Percentiles rank a stretch among this genome's conserved stretches.
phyloP scores from a whole-genome alignment of 2,888 invertebrate genomes.

The Drosophila aldrichi region DNA sequence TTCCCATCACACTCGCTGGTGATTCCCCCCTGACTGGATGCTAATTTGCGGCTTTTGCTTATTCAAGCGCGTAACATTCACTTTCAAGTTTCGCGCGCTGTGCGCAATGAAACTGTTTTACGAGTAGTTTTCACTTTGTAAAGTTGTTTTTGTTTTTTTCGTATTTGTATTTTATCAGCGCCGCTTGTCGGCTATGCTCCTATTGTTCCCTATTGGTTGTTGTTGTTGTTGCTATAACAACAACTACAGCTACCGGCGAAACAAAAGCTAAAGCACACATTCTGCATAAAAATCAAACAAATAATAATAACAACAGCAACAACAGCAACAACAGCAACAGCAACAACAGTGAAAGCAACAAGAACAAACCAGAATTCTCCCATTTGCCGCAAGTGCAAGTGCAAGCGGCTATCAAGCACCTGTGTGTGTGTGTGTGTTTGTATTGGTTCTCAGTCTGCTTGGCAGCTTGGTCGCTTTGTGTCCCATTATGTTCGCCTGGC shows the following conservation, averaged over 20 bases:
- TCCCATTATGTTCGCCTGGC: conserved; percentile 84
- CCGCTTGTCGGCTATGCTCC: conserved; percentile 32
- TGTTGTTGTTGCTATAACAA: conserved; percentile 12
- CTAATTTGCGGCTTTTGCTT: conserved; percentile 33
- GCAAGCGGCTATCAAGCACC: conserved; percentile 43
- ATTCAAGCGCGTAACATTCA: conserved; percentile 34
- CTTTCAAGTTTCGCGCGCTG: conserved; percentile 34
- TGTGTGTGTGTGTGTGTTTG: conserved; percentile 9
- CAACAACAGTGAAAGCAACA: conserved; percentile 17
- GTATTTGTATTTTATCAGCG: conserved; percentile 7
- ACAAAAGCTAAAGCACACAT: conserved; percentile 26
- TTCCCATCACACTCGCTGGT: not conserved
- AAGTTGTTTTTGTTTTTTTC: conserved; percentile 2
- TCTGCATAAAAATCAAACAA: conserved; percentile 46
- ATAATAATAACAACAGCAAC: not conserved
- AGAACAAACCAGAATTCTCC: conserved; percentile 61
- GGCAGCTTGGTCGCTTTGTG: conserved; percentile 50
- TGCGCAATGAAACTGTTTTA: conserved; percentile 27
- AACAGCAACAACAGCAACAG: conserved; percentile 6
- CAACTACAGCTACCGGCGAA: conserved; percentile 10
- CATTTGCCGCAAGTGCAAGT: conserved; percentile 54
- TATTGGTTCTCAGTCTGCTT: conserved; percentile 38
- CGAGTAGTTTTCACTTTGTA: conserved; percentile 40
- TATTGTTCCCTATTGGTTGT: conserved; percentile 44
- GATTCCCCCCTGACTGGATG: not conserved